These are phyloP conservation scores for Drosophila subquinaria DNA, from an alignment of 2,888 invertebrate species.

Conservation along the genomic window DNA sequence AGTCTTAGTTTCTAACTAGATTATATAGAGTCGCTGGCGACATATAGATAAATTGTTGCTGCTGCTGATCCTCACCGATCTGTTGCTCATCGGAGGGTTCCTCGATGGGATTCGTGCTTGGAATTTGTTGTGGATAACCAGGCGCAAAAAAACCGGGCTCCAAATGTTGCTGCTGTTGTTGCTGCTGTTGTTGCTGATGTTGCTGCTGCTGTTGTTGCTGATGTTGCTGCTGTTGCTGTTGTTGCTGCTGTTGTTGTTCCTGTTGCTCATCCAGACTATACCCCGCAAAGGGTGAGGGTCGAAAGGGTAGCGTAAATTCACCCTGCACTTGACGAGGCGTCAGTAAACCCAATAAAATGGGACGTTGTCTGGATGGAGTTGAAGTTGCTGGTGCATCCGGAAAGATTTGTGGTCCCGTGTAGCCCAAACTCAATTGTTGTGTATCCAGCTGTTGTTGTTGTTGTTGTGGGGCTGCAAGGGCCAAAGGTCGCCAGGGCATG, in stretches of 20 bases:
- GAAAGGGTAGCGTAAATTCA: conserved; percentile 64
- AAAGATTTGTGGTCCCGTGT: conserved; percentile 63
- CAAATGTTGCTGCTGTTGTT: background rate
- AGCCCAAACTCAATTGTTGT: conserved; percentile 55
- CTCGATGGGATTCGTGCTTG: conserved; percentile 16
- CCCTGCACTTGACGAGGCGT: conserved; percentile 16
- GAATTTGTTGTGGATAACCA: conserved; percentile 34
- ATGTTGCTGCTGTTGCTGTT: conserved; percentile 16
- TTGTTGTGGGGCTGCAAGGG: background rate
- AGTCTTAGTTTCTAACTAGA: conserved; percentile 50
- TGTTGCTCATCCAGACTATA: conserved; percentile 54
- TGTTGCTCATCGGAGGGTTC: conserved; percentile 11
- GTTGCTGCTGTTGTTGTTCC: conserved; percentile 11
- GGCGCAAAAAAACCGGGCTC: conserved; percentile 51
- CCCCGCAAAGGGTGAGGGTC: conserved; percentile 75
- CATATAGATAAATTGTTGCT: conserved; percentile 50
- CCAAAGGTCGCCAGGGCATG: conserved; percentile 61
- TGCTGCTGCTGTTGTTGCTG: background rate
- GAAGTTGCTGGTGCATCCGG: conserved; percentile 27
- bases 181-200: background rate
- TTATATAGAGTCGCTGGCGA: conserved; percentile 60
- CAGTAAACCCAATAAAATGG: conserved; percentile 49
- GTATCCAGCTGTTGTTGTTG: conserved; percentile 20
- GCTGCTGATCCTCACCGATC: conserved; percentile 24
- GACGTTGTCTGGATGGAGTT: background rate